phyloP scores from a whole-genome alignment of 1,140 invertebrate genomes.

The Homalodisca vitripennis region DNA sequence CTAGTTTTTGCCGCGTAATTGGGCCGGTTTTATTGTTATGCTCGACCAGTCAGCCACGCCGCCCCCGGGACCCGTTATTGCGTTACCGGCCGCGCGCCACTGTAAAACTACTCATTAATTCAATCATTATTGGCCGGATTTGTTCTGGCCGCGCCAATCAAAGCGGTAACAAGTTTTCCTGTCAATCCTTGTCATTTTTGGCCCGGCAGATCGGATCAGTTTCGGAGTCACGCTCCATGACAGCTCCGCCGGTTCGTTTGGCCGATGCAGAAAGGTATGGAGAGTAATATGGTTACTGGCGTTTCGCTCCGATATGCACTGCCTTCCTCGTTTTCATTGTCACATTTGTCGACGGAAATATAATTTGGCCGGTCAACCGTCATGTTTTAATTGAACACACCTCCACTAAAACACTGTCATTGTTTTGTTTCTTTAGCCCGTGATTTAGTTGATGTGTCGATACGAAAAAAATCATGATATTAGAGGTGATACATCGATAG shows the following conservation, averaged over 20 bases:
- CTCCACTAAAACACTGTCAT: no score
- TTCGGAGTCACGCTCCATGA: neutral
- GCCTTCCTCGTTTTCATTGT: no score
- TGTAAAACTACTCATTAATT: constrained; percentile 26
- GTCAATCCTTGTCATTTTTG: constrained; percentile 17
- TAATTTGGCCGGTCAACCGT: no score
- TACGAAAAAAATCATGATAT: no score
- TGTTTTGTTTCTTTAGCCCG: no score
- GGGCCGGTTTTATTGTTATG: constrained; percentile 22
- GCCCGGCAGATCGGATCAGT: neutral
- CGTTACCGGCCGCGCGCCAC: neutral
- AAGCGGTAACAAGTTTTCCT: constrained; percentile 17
- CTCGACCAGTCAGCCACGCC: neutral
- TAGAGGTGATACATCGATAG: no score
- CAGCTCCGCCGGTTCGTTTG: neutral
- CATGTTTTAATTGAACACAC: no score
- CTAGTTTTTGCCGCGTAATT: constrained; percentile 18
- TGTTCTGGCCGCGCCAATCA: constrained; percentile 10
- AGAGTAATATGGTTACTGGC: no score
- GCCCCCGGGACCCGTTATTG: neutral
- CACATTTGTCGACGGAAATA: no score
- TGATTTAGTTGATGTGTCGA: no score
- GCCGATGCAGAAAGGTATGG: neutral
- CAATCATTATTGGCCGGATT: constrained; percentile 23
- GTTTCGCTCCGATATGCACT: no score